A percentile compares a stretch with the other conserved stretches of the same genome.
Conservation (phyloP, 1,140 invertebrate genomes). For the Cyrtorhinus lividipennis region DNA sequence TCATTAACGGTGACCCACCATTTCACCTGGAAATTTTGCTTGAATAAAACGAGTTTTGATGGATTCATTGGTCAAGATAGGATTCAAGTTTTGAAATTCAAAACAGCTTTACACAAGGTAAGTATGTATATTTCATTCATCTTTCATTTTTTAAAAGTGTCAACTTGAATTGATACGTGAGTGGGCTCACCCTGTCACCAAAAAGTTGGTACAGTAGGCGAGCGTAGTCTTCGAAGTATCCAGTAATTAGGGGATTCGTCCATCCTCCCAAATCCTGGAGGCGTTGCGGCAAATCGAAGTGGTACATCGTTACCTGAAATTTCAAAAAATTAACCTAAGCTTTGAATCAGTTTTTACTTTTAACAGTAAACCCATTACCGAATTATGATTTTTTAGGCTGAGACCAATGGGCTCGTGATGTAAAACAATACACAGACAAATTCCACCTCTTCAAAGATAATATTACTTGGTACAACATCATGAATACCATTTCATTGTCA, state of each 20-base stretch:
- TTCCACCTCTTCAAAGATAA: too few relatives aligned
- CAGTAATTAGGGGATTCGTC: constrained; percentile 38
- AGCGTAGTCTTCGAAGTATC: constrained; percentile 39
- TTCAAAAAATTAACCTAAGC: neutral
- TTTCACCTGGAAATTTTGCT: constrained; percentile 33
- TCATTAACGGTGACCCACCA: constrained; percentile 59
- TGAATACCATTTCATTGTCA: too few relatives aligned
- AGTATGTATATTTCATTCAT: neutral
- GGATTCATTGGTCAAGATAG: too few relatives aligned
- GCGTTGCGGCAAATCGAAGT: constrained; percentile 37
- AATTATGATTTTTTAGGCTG: neutral
- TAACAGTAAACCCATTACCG: neutral
- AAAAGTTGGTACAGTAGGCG: constrained; percentile 37
- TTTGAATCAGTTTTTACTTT: neutral
- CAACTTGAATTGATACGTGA: neutral
- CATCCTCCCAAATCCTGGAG: constrained; percentile 43
- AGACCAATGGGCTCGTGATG: neutral
- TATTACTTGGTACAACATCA: too few relatives aligned
- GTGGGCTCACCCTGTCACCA: constrained; percentile 31
- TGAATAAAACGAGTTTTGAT: too few relatives aligned
- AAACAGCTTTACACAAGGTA: neutral
- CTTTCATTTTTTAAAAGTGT: neutral
- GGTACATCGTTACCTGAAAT: constrained; percentile 34
- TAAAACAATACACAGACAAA: too few relatives aligned
- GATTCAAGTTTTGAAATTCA: neutral